A percentile compares a stretch with the other conserved stretches of the same genome.
Conservation (phyloP, 2,888 invertebrate species). For the Drepana falcataria region DNA sequence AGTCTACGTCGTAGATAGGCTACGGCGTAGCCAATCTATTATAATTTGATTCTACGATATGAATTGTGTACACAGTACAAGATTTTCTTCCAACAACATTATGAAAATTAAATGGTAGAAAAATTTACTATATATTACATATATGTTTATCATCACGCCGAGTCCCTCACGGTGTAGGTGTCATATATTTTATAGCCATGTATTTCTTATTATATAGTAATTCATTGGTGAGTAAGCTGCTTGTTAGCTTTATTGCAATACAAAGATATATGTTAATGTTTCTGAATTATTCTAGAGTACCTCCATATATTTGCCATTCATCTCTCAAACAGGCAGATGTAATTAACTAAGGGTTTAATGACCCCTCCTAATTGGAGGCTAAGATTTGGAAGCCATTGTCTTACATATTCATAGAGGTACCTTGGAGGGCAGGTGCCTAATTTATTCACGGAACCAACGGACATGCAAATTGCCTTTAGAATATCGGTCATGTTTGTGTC, state of each 20-base stretch:
- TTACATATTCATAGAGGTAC: constrained; percentile 76
- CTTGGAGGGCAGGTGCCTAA: constrained; percentile 66
- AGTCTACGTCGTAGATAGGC: neutral
- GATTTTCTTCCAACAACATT: no score
- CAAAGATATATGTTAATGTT: constrained; percentile 2
- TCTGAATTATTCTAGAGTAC: constrained; percentile 21
- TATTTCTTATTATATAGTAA: no score
- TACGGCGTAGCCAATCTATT: neutral
- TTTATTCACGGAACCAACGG: constrained; percentile 72
- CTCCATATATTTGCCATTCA: constrained; percentile 38
- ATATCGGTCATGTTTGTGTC: constrained; percentile 77
- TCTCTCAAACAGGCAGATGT: constrained; percentile 46
- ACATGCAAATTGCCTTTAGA: constrained; percentile 72
- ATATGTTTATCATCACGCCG: no score
- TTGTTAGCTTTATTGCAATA: no score
- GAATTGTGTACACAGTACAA: no score
- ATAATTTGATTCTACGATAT: neutral
- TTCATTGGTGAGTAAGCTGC: no score
- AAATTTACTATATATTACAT: no score
- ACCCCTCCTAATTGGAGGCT: constrained; percentile 69
- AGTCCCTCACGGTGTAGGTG: no score
- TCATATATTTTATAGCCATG: no score
- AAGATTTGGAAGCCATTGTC: constrained; percentile 75
- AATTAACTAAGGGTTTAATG: constrained; percentile 68
- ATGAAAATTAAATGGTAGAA: no score